Base-by-base conservation (phyloP, 1,140 invertebrate species). In the Asobara japonica region DNA sequence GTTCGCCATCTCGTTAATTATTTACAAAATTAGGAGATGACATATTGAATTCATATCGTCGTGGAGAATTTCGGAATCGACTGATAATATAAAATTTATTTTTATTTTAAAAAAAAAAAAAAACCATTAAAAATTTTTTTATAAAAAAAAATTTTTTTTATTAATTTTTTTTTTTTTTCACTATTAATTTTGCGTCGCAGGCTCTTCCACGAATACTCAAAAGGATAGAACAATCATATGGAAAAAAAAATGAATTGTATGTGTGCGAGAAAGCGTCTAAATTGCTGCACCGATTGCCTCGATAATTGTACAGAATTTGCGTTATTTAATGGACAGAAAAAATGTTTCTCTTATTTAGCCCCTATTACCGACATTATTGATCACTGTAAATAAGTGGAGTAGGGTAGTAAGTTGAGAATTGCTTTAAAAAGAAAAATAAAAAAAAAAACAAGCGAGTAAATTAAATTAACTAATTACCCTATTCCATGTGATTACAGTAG, bases 251-350 rank as follows among this genome's bases (percentile, higher is more conserved):
- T 18, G 20, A 51, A 29, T 11, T 67, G 41, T 67, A n/a, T 67
- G 38, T 18, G 30, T 62, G 20, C 61, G 60, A 65, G 60, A 71
- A 64, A 48, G 31, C 61, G 61, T 71, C 38, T 60, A 71, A 71
- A 64, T 38, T 41, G 22, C 33, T 41, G 16, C 20, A 56, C 22
- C 25, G 22, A 56, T 56, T 56, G 51, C 51, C 51, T 56, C 51
- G 51, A 56, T 56, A 56, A 56, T 56, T 56, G 51, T 56, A 56
- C 51, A 56, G 51, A 56, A 56, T 18, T 56, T 56, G 51, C 51
- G 22, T 56, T 56, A 56, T 18, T 56, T 56, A 56, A 56, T 56
- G 51, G 22, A 36, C 31, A 36, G 11, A 36, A 36, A 36, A 6
- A 27, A 18, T 56, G 25, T 56, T 56, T 56, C 18, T 25, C 22